A percentile compares a stretch with the other conserved stretches of the same genome.
These are phyloP conservation scores for Blastomussa wellsi DNA, from an alignment of 92 coral and sea anemone species.

Conservation along the genomic window DNA sequence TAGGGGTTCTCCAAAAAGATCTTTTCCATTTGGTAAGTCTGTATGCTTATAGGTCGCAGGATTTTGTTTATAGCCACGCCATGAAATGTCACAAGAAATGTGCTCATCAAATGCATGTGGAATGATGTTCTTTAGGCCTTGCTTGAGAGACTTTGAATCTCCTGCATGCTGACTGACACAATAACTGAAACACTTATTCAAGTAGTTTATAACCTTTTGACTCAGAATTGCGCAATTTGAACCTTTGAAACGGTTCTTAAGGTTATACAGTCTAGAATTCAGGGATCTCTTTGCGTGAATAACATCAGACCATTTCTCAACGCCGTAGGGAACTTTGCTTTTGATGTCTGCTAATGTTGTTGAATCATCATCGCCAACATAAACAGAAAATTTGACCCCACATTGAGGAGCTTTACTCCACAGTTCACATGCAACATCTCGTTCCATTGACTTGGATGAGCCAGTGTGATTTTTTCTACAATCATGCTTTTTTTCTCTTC, in stretches of 20 bases:
- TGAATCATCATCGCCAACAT: constrained; percentile 58
- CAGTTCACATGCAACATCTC: constrained; percentile 41
- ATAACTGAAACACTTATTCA: constrained; percentile 33
- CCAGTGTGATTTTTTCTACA: constrained; percentile 47
- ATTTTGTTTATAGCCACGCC: constrained; percentile 51
- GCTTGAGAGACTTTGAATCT: background rate
- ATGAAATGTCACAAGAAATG: constrained; percentile 37
- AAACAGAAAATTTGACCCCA: constrained; percentile 33
- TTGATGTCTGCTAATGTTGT: constrained; percentile 41
- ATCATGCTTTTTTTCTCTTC: constrained; percentile 28
- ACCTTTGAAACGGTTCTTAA: constrained; percentile 28
- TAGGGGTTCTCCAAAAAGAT: constrained; percentile 51
- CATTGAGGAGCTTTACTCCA: constrained; percentile 33
- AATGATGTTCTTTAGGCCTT: constrained; percentile 10
- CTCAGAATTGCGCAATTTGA: constrained; percentile 30
- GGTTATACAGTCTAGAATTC: constrained; percentile 45
- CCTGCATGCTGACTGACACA: background rate
- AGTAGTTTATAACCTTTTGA: constrained; percentile 26
- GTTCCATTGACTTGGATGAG: constrained; percentile 58
- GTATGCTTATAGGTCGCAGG: constrained; percentile 38
- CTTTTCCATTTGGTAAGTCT: constrained; percentile 62
- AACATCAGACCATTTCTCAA: constrained; percentile 54
- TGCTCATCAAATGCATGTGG: constrained; percentile 70
- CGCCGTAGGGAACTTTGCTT: constrained; percentile 40
- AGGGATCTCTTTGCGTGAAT: constrained; percentile 53